Conservation (phyloP, 2,888 invertebrate genomes). For the Phalangium opilio region DNA sequence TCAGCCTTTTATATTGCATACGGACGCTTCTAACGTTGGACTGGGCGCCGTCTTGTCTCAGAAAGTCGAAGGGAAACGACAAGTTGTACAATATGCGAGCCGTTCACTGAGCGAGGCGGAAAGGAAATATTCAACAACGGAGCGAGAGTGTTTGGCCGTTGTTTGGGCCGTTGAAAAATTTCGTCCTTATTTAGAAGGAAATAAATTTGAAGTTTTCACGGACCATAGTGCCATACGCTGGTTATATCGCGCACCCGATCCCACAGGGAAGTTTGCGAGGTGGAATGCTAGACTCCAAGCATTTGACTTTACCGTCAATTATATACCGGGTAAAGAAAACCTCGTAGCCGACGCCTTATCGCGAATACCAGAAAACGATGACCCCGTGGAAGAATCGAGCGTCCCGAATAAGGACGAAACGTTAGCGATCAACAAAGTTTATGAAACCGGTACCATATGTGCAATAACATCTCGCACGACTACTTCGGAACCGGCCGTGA, state of each 20-base stretch:
- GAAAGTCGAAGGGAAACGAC: conserved; percentile 12
- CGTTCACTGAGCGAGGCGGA: neutral
- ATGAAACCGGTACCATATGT: too few species aligned
- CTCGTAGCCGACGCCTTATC: conserved; percentile 31
- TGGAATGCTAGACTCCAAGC: conserved; percentile 33
- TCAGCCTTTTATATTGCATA: conserved; percentile 19
- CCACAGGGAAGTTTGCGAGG: conserved; percentile 31
- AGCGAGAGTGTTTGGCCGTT: conserved; percentile 30
- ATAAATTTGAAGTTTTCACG: conserved; percentile 27
- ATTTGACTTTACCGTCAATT: conserved; percentile 28
- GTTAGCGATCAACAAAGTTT: too few species aligned
- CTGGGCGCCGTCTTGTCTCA: conserved; percentile 24
- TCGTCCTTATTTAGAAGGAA: conserved; percentile 30
- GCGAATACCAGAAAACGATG: conserved; percentile 18
- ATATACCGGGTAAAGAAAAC: conserved; percentile 30
- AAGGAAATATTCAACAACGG: conserved; percentile 30
- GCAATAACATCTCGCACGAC: too few species aligned
- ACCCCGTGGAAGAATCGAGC: too few species aligned
- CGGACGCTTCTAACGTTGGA: conserved; percentile 21
- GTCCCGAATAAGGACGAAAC: too few species aligned
- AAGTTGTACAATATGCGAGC: conserved; percentile 20
- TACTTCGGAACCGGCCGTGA: too few species aligned
- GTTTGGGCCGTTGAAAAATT: conserved; percentile 31
- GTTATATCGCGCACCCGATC: conserved; percentile 30
- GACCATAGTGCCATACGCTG: conserved; percentile 37